Evolutionary conservation across 2,888 invertebrate genomes (phyloP).

Genomic region (Junonia oenone): DNA sequence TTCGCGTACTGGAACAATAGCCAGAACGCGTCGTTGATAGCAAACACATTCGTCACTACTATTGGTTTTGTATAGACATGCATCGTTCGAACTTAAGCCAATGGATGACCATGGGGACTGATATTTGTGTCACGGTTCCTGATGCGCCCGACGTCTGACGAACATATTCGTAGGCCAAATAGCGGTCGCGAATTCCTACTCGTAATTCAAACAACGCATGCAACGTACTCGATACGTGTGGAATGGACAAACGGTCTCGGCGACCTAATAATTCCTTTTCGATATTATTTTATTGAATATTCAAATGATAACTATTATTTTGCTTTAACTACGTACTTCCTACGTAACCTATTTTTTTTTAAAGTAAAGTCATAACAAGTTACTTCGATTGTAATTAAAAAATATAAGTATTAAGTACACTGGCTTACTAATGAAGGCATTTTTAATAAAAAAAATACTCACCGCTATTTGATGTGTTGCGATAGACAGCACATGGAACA

Average conservation of each 20-base stretch:
- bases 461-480: slow-evolving; percentile 52
- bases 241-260: slow-evolving; percentile 61
- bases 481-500: slow-evolving; percentile 69
- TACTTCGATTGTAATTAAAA: background rate
- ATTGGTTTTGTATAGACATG: slow-evolving; percentile 49
- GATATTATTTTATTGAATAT: slow-evolving; percentile 46
- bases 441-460: too few relatives aligned
- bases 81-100: slow-evolving; percentile 39
- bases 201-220: slow-evolving; percentile 70
- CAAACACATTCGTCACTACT: slow-evolving; percentile 63
- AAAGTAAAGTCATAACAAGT: background rate
- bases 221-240: slow-evolving; percentile 57
- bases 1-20: slow-evolving; percentile 67
- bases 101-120: slow-evolving; percentile 56
- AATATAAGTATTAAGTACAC: background rate
- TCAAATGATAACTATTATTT: slow-evolving; percentile 31
- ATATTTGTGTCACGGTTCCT: slow-evolving; percentile 68
- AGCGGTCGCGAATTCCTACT: slow-evolving; percentile 77
- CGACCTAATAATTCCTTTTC: slow-evolving; percentile 66
- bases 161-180: slow-evolving; percentile 60
- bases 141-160: slow-evolving; percentile 38
- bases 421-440: too few relatives aligned
- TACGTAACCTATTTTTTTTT: background rate
- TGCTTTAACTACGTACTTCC: slow-evolving; percentile 17
- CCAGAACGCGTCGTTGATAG: slow-evolving; percentile 53